Percentiles rank a stretch among this genome's conserved stretches.
Evolutionary conservation across 2,797 vertebrate species (phyloP).

Genomic region (Sebastes matsubarae): DNA sequence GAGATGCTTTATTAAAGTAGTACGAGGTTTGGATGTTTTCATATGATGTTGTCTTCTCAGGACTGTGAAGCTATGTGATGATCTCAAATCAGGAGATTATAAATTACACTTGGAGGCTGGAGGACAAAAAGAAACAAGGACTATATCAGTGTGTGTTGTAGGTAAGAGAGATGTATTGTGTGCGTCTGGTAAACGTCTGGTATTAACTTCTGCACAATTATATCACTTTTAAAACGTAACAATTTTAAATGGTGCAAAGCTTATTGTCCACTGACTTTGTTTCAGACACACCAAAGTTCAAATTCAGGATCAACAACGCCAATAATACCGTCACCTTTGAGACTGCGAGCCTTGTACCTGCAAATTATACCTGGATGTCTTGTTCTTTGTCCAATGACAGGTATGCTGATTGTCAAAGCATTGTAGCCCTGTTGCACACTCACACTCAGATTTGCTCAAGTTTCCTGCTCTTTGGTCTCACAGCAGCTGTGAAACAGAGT

Average conservation of each 20-base stretch:
- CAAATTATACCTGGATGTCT: constrained; percentile 66
- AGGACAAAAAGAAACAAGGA: constrained; percentile 80
- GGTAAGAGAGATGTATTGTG: constrained; percentile 80
- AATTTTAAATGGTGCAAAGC: background rate
- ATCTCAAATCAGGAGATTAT: constrained; percentile 84
- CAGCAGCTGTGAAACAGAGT: constrained; percentile 29
- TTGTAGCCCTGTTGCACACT: background rate
- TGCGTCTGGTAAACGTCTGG: background rate
- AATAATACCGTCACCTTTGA: constrained; percentile 12
- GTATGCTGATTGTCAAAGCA: constrained; percentile 47
- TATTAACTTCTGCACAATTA: background rate
- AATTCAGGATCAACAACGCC: accelerated
- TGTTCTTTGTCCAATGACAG: constrained; percentile 47
- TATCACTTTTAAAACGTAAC: background rate
- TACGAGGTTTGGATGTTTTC: background rate
- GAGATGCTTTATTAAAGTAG: background rate
- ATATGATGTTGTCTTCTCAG: constrained; percentile 52
- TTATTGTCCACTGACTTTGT: constrained; percentile 10
- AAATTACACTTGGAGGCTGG: constrained; percentile 87
- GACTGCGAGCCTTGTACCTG: constrained; percentile 56
- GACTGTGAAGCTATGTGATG: constrained; percentile 80
- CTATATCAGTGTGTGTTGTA: constrained; percentile 84
- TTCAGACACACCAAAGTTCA: constrained; percentile 62
- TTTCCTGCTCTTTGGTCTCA: constrained; percentile 1
- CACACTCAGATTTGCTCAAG: background rate